phyloP scores from a whole-genome alignment of 2,113 vertebrate species.

The Oceanodroma tethys region DNA sequence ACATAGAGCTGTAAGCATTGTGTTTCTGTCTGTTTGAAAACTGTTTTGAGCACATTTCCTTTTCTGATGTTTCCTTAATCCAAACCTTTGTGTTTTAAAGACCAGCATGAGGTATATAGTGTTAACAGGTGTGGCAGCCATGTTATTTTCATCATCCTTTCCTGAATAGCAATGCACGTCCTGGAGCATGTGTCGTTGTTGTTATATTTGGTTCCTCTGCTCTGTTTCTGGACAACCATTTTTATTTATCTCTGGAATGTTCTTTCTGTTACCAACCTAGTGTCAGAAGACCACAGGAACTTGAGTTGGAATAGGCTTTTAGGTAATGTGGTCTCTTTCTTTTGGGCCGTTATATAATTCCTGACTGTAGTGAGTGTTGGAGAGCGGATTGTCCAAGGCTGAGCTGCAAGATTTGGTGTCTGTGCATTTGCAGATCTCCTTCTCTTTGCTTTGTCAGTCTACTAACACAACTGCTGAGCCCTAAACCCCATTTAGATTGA shows the following conservation, averaged over 20 bases:
- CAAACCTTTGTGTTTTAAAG: background rate
- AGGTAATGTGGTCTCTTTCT: background rate
- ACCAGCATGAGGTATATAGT: background rate
- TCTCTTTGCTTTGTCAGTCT: background rate
- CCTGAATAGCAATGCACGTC: accelerated
- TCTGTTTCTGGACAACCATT: background rate
- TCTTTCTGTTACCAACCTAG: background rate
- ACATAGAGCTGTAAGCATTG: background rate
- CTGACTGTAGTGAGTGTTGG: background rate
- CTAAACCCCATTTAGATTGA: accelerated
- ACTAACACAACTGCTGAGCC: background rate
- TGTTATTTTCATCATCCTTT: background rate
- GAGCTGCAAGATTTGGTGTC: background rate
- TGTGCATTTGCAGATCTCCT: background rate
- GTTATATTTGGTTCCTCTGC: background rate
- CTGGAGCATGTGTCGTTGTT: background rate
- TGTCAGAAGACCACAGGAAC: background rate
- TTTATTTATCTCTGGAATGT: background rate
- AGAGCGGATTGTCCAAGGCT: background rate
- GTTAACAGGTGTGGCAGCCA: background rate
- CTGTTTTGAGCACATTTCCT: background rate
- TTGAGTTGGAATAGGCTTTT: background rate
- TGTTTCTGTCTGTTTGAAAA: background rate
- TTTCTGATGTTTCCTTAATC: background rate
- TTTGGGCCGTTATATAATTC: background rate